Conservation (phyloP, 2,113 vertebrate genomes). For the Cacatua alba region DNA sequence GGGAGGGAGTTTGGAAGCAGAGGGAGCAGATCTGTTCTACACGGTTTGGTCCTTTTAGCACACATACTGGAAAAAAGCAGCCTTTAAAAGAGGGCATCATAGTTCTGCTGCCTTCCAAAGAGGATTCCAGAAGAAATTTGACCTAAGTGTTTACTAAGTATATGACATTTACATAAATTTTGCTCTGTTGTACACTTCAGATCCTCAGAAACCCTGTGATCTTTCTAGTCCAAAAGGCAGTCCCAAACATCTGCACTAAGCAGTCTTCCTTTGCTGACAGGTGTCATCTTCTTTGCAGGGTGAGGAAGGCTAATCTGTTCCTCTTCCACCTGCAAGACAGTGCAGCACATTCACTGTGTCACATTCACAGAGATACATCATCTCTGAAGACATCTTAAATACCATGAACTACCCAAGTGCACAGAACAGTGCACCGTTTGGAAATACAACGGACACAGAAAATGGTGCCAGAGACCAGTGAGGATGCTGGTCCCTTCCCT, state of each 20-base stretch:
- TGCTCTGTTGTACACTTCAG: background rate
- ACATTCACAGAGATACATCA: background rate
- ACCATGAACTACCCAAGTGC: rapidly evolving
- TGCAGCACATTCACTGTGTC: rapidly evolving
- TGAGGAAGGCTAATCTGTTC: background rate
- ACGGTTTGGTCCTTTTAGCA: background rate
- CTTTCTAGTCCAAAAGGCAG: background rate
- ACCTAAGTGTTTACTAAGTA: background rate
- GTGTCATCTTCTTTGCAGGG: background rate
- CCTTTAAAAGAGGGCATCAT: background rate
- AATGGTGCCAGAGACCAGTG: background rate
- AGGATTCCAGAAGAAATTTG: background rate
- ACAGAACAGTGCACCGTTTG: background rate
- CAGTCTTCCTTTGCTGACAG: background rate
- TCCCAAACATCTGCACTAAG: background rate
- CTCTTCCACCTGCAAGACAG: rapidly evolving
- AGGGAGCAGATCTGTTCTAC: background rate
- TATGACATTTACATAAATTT: background rate
- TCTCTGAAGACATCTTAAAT: background rate
- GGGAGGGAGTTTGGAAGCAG: background rate
- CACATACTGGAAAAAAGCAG: background rate
- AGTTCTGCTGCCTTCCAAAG: background rate
- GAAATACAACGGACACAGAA: background rate
- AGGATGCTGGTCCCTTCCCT: background rate
- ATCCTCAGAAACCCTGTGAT: background rate